Conservation (phyloP, 2,888 invertebrate genomes). For the Mesoligia furuncula region DNA sequence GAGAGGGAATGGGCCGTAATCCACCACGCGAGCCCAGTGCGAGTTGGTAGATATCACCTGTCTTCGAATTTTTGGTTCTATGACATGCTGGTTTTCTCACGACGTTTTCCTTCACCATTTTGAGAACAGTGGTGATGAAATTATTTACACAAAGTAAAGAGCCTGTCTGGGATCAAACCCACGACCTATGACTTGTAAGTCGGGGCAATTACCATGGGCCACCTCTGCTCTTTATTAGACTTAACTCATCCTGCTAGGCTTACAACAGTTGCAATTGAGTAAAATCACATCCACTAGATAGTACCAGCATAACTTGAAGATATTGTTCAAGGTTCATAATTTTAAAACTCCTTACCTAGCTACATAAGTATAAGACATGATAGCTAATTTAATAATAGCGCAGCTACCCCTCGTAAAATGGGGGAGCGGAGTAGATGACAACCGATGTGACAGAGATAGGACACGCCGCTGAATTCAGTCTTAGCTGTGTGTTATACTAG, state of each 20-base stretch:
- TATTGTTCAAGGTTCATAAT: conserved; percentile 20
- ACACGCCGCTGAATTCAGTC: conserved; percentile 63
- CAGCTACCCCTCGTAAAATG: conserved; percentile 52
- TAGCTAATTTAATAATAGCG: conserved; percentile 62
- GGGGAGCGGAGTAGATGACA: conserved; percentile 67
- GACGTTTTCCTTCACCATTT: too few relatives aligned
- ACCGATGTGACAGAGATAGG: conserved; percentile 69
- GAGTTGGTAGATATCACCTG: too few relatives aligned
- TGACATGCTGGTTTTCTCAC: too few relatives aligned
- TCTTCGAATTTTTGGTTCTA: too few relatives aligned
- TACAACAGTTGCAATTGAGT: not conserved
- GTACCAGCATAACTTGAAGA: not conserved
- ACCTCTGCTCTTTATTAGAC: too few relatives aligned
- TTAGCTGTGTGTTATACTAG: conserved; percentile 23
- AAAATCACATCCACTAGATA: not conserved
- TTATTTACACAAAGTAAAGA: too few relatives aligned
- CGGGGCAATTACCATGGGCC: too few relatives aligned
- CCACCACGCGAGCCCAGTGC: too few relatives aligned
- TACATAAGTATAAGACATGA: conserved; percentile 14
- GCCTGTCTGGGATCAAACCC: too few relatives aligned
- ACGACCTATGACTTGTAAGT: too few relatives aligned
- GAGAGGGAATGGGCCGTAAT: too few relatives aligned
- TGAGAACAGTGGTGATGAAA: too few relatives aligned
- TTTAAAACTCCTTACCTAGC: conserved; percentile 21
- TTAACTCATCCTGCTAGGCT: not conserved